phyloP scores from a whole-genome alignment of 35 echinoderm and acorn worm genomes.

The Heliocidaris tuberculata region DNA sequence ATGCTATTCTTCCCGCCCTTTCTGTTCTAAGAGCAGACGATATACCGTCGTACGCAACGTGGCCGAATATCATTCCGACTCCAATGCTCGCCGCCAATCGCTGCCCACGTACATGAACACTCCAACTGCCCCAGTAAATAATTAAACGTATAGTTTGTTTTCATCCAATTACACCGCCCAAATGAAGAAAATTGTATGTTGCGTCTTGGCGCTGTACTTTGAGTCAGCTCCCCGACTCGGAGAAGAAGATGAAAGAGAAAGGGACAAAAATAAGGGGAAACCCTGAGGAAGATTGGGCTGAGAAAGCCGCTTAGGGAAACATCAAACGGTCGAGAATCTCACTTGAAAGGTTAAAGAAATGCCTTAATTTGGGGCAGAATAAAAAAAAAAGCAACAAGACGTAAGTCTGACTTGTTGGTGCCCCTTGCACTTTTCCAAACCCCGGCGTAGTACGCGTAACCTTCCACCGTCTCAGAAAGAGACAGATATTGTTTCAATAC shows the following conservation, averaged over 20 bases:
- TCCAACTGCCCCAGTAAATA: not conserved
- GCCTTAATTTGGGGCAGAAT: not conserved
- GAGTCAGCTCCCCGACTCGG: not conserved
- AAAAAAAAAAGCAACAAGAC: not conserved
- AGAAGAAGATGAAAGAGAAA: not conserved
- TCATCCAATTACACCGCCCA: not conserved
- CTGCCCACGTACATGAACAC: not conserved
- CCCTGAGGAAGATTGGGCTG: not conserved
- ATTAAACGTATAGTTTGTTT: constrained; percentile 12
- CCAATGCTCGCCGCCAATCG: not conserved
- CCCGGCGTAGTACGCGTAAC: not conserved
- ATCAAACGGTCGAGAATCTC: not conserved
- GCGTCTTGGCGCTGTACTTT: constrained; percentile 14
- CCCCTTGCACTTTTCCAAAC: not conserved
- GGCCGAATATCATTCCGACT: too few species aligned
- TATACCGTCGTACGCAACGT: too few species aligned
- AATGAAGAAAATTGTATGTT: constrained; percentile 12
- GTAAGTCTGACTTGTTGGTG: not conserved
- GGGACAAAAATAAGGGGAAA: not conserved
- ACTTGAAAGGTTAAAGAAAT: not conserved
- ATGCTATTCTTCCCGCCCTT: too few species aligned
- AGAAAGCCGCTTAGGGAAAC: not conserved
- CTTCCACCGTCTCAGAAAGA: not conserved
- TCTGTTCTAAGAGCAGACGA: too few species aligned
- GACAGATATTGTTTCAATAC: not conserved